phyloP scores from a whole-genome alignment of 1,140 invertebrate species.

The Scaptomyza hsui region DNA sequence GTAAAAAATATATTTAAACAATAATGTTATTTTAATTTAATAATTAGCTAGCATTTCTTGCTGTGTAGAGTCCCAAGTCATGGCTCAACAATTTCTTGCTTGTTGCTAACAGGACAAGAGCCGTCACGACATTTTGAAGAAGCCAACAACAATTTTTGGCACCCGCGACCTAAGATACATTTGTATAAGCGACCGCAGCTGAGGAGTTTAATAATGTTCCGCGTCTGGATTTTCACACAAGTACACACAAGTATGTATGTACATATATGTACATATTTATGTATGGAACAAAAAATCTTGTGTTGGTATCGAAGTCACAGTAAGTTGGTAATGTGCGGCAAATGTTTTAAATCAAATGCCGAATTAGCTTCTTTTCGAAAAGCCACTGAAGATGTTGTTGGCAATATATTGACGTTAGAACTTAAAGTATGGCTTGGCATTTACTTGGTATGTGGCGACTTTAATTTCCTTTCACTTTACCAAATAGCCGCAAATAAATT shows the following conservation, averaged over 20 bases:
- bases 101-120: constrained; percentile 51
- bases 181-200: constrained; percentile 41
- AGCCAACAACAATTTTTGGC: constrained; percentile 48
- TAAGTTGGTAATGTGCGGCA: background rate
- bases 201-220: constrained; percentile 27
- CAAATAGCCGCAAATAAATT: constrained; percentile 66
- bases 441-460: constrained; percentile 27
- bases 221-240: background rate
- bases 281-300: background rate
- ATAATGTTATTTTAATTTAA: too few species aligned
- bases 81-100: constrained; percentile 57
- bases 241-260: background rate
- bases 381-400: background rate
- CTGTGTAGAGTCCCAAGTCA: constrained; percentile 23
- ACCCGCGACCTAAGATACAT: constrained; percentile 44
- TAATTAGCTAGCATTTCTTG: background rate
- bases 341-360: constrained; percentile 32
- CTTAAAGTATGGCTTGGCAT: constrained; percentile 27
- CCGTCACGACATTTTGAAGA: constrained; percentile 39
- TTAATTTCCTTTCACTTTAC: constrained; percentile 54
- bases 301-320: background rate
- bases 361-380: constrained; percentile 18
- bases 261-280: constrained; percentile 6
- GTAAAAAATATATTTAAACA: too few species aligned
- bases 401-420: background rate